These are phyloP conservation scores for Toxostoma redivivum DNA, from an alignment of 2,113 vertebrate species.

Conservation along the genomic window DNA sequence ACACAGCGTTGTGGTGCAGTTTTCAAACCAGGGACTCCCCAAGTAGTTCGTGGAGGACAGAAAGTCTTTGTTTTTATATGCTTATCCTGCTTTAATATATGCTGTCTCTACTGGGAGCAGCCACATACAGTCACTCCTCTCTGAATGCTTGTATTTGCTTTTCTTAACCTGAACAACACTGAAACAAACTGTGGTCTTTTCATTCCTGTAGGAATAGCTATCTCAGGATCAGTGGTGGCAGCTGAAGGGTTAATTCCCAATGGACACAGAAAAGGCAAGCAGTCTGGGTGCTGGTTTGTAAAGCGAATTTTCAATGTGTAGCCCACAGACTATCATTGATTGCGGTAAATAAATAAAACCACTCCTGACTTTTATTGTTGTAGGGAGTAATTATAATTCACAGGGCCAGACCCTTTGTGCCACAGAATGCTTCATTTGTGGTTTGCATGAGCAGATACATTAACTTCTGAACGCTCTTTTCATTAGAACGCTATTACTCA, in stretches of 20 bases:
- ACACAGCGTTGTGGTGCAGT: neutral
- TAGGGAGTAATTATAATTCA: conserved; percentile 84
- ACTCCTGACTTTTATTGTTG: conserved; percentile 86
- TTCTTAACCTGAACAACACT: neutral
- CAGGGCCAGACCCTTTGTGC: conserved; percentile 80
- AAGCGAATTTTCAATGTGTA: conserved; percentile 65
- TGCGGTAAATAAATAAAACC: conserved; percentile 82
- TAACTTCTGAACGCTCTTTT: conserved; percentile 82
- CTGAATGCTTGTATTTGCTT: neutral
- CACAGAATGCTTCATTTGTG: conserved; percentile 83
- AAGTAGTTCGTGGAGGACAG: neutral
- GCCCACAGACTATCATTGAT: conserved; percentile 68
- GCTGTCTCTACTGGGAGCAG: neutral
- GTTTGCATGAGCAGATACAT: conserved; percentile 85
- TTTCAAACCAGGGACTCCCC: neutral
- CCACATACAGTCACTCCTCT: neutral
- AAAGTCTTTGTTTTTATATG: conserved; percentile 1
- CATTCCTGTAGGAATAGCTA: neutral
- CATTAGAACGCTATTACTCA: conserved; percentile 87
- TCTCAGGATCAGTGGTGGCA: neutral
- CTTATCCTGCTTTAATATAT: neutral
- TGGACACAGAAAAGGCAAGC: conserved; percentile 28
- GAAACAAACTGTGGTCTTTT: neutral
- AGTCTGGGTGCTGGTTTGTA: conserved; percentile 52
- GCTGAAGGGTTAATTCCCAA: conserved; percentile 52